Conservation (phyloP, 2,888 invertebrate species). For the Oasisia sp. region DNA sequence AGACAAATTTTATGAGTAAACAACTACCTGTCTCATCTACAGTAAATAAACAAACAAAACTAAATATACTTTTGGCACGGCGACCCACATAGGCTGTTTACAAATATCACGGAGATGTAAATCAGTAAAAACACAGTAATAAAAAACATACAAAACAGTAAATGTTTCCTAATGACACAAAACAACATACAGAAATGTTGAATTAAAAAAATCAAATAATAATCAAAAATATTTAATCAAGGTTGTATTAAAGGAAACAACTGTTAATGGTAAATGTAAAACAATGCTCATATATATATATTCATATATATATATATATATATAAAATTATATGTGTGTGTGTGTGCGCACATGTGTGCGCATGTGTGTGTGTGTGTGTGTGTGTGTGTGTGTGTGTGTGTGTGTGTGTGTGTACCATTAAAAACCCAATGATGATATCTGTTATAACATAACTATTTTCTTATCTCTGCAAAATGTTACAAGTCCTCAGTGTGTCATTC, state of each 20-base stretch:
- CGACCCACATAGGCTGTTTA: neutral
- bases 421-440: neutral
- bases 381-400: too few species aligned
- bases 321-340: too few species aligned
- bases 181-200: neutral
- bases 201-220: neutral
- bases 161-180: neutral
- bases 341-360: too few species aligned
- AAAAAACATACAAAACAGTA: neutral
- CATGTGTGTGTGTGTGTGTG: too few species aligned
- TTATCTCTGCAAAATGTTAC: neutral
- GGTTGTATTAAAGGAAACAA: neutral
- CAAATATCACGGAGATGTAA: neutral
- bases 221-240: neutral
- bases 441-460: neutral
- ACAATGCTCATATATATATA: neutral
- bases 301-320: too few species aligned
- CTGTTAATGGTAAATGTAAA: neutral
- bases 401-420: too few species aligned
- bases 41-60: neutral
- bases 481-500: neutral
- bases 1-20: neutral
- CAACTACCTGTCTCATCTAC: neutral
- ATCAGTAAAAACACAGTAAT: constrained; percentile 3
- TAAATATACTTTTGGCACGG: neutral